These are phyloP conservation scores for Cetoscarus ocellatus DNA, from an alignment of 2,797 vertebrate species.

Conservation along the genomic window DNA sequence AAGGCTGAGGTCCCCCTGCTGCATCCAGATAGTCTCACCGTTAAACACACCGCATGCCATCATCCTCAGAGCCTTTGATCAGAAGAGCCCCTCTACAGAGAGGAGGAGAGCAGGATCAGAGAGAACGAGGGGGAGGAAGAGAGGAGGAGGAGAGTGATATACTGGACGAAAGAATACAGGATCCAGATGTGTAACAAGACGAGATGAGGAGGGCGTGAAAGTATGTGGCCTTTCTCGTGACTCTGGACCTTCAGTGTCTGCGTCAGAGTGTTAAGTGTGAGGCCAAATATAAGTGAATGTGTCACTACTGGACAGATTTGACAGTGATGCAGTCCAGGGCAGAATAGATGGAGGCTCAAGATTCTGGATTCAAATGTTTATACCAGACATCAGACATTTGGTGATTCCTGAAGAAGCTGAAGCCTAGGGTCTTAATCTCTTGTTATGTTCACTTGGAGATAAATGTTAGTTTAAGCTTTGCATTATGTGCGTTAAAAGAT, in stretches of 20 bases:
- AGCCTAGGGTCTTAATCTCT: neutral
- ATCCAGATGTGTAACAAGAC: conserved; percentile 82
- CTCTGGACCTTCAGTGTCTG: conserved; percentile 47
- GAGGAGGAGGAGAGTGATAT: conserved; percentile 73
- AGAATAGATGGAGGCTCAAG: neutral
- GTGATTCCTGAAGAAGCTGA: neutral
- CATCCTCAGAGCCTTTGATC: conserved; percentile 74
- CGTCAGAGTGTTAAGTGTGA: conserved; percentile 14
- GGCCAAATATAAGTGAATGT: conserved; percentile 18
- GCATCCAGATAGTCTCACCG: conserved; percentile 46
- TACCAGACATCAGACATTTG: neutral
- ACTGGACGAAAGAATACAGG: conserved; percentile 74
- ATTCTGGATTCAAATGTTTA: neutral
- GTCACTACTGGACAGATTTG: conserved; percentile 6
- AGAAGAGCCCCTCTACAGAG: conserved; percentile 63
- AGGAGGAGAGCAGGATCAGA: conserved; percentile 72
- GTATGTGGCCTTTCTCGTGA: conserved; percentile 63
- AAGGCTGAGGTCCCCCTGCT: conserved; percentile 38
- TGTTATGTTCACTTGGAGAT: neutral
- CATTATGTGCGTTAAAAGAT: too few relatives aligned
- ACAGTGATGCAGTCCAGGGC: neutral
- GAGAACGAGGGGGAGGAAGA: conserved; percentile 55
- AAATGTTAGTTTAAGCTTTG: too few relatives aligned
- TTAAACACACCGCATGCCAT: conserved; percentile 70
- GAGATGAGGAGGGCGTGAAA: conserved; percentile 80